Conservation (phyloP, 1,140 invertebrate genomes). For the Brachionus asplanchnoidis region DNA sequence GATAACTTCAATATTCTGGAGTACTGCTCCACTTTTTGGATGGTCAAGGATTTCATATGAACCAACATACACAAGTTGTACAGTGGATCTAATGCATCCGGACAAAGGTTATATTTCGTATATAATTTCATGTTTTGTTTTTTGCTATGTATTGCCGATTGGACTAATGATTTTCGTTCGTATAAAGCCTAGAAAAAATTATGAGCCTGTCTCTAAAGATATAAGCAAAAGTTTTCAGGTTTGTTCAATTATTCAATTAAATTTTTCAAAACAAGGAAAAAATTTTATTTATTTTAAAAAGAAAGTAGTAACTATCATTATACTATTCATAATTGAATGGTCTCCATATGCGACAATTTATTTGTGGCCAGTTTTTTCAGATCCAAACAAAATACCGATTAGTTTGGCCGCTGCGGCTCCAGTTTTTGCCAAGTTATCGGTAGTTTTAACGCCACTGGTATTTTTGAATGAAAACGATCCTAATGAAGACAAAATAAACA, state of each 20-base stretch:
- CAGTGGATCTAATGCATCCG: slow-evolving; percentile 34
- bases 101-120: not conserved
- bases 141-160: slow-evolving; percentile 31
- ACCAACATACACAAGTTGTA: slow-evolving; percentile 22
- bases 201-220: not conserved
- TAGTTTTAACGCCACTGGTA: slow-evolving; percentile 1
- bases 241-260: not conserved
- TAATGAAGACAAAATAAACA: not conserved
- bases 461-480: not conserved
- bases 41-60: slow-evolving; percentile 35
- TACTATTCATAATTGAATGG: slow-evolving; percentile 33
- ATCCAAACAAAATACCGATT: slow-evolving; percentile 20
- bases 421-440: slow-evolving; percentile 36
- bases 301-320: slow-evolving; percentile 2
- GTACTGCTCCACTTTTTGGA: not conserved
- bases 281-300: slow-evolving; percentile 13
- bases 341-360: slow-evolving; percentile 6
- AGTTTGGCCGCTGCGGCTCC: slow-evolving; percentile 11
- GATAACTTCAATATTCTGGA: slow-evolving; percentile 35
- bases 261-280: not conserved
- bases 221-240: not conserved
- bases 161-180: not conserved
- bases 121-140: slow-evolving; percentile 30
- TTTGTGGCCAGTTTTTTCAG: slow-evolving; percentile 29
- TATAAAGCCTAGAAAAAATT: not conserved